Evolutionary conservation across 2,113 vertebrate species (phyloP).

Genomic region (Brachypodius melanocephalos): DNA sequence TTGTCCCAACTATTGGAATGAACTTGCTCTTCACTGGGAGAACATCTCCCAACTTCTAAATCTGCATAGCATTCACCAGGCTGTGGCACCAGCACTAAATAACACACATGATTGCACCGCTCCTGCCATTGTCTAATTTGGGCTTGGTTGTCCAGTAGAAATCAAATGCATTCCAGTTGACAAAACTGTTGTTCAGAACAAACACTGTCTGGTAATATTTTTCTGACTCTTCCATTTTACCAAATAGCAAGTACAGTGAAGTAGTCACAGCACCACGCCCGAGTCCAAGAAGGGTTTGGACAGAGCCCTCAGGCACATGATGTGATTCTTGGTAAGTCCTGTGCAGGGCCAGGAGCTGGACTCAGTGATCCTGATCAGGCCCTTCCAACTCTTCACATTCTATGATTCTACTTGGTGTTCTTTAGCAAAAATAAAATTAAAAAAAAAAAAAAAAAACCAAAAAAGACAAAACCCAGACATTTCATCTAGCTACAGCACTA

Average conservation of each 20-base stretch:
- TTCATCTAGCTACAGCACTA: neutral
- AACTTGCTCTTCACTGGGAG: neutral
- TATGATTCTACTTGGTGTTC: neutral
- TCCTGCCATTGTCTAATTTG: neutral
- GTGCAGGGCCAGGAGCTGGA: neutral
- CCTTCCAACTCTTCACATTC: neutral
- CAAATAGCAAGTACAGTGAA: neutral
- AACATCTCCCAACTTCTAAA: neutral
- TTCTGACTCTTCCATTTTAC: neutral
- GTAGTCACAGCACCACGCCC: too few relatives aligned
- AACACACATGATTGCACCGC: neutral
- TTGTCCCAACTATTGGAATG: neutral
- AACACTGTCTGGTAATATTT: neutral
- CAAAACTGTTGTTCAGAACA: neutral
- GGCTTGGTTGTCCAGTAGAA: neutral
- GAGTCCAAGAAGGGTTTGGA: neutral
- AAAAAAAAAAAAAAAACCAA: too few relatives aligned
- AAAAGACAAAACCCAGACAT: neutral
- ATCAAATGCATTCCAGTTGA: neutral
- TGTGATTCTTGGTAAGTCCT: neutral
- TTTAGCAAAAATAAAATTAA: neutral
- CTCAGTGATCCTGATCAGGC: neutral
- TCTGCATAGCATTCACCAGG: fast-evolving
- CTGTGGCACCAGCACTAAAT: neutral
- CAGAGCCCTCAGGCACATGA: neutral